These are phyloP conservation scores for Oreotragus oreotragus DNA, from an alignment of 2,113 vertebrate species.

Conservation along the genomic window DNA sequence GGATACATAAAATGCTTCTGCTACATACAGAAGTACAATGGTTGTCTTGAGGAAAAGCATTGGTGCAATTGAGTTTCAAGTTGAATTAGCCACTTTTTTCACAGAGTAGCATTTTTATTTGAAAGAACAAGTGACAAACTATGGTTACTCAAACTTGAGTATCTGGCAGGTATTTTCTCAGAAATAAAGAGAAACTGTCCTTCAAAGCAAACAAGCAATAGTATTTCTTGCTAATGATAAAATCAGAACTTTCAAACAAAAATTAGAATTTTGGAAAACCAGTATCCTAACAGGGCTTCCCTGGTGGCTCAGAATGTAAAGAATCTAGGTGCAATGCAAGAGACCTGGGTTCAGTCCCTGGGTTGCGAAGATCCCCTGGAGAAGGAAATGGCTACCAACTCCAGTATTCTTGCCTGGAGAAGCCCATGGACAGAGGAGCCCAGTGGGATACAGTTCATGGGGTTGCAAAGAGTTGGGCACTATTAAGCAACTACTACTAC, in stretches of 20 bases:
- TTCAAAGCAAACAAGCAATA: conserved; percentile 22
- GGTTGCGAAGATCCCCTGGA: background rate
- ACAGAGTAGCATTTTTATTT: background rate
- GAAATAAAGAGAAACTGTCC: conserved; percentile 31
- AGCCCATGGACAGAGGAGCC: background rate
- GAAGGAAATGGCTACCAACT: background rate
- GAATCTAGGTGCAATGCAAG: background rate
- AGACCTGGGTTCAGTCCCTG: background rate
- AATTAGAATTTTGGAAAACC: conserved; percentile 6
- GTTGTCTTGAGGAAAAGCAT: background rate
- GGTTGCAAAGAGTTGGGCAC: background rate
- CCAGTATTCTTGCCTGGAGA: background rate
- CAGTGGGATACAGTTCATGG: background rate
- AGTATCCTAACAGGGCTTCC: background rate
- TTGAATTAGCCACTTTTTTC: conserved; percentile 11
- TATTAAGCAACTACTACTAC: background rate
- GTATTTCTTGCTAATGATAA: conserved; percentile 8
- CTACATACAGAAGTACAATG: background rate
- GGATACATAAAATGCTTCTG: background rate
- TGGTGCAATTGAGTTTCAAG: background rate
- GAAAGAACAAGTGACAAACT: conserved; percentile 23
- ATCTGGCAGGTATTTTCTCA: conserved; percentile 26
- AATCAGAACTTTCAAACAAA: conserved; percentile 4
- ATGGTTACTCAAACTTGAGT: conserved; percentile 25
- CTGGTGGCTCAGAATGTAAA: background rate